phyloP scores from a whole-genome alignment of 2,888 invertebrate species.

The Netelia melanura region DNA sequence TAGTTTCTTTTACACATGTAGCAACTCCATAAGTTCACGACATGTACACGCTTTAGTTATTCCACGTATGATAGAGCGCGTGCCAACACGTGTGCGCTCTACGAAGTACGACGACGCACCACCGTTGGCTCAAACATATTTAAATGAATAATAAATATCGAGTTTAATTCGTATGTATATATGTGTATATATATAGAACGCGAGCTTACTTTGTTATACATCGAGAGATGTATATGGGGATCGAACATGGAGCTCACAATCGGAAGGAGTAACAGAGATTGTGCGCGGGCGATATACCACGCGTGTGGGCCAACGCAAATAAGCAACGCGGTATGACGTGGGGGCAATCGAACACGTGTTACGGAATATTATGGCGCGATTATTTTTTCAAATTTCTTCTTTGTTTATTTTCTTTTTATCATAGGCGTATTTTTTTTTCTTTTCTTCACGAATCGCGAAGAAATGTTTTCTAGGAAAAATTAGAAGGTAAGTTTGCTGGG shows the following conservation, averaged over 20 bases:
- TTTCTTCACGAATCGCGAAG: too few relatives aligned
- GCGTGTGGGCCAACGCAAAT: conserved; percentile 44
- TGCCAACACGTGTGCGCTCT: conserved; percentile 49
- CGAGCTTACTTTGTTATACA: not conserved
- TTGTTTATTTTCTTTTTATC: too few relatives aligned
- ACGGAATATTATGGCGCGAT: not conserved
- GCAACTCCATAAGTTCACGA: conserved; percentile 49
- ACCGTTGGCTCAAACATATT: too few relatives aligned
- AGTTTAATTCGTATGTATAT: not conserved
- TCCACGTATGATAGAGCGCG: conserved; percentile 54
- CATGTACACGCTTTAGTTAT: conserved; percentile 52
- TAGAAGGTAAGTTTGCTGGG: too few relatives aligned
- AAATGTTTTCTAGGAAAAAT: too few relatives aligned
- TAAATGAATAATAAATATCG: too few relatives aligned
- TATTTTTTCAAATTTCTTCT: too few relatives aligned
- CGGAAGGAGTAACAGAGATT: conserved; percentile 5
- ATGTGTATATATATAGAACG: not conserved
- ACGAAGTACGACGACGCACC: not conserved
- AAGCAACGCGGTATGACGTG: conserved; percentile 4
- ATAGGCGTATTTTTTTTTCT: too few relatives aligned
- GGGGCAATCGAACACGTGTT: conserved; percentile 5
- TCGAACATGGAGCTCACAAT: conserved; percentile 3
- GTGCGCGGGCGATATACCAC: conserved; percentile 19
- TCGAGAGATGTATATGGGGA: conserved; percentile 20
- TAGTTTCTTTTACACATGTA: conserved; percentile 65